phyloP scores from a whole-genome alignment of 2,797 vertebrate genomes.

The Australoheros facetus region DNA sequence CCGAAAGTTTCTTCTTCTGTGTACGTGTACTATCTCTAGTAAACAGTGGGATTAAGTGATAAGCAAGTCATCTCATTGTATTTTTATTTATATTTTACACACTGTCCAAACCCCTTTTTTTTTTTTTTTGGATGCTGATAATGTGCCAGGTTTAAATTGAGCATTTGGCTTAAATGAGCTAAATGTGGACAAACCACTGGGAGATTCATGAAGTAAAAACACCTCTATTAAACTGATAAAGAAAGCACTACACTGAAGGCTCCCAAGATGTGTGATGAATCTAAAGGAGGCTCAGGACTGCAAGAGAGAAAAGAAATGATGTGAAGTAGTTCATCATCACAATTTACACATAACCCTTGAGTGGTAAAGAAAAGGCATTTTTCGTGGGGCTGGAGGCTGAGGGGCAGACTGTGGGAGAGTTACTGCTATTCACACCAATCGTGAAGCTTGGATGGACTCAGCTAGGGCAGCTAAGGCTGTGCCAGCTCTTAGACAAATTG shows the following conservation, averaged over 20 bases:
- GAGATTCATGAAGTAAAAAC: neutral
- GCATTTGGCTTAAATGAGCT: neutral
- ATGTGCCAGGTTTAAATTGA: neutral
- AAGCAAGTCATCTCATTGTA: neutral
- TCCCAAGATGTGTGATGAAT: conserved; percentile 25
- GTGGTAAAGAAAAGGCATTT: conserved; percentile 44
- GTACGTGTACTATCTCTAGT: neutral
- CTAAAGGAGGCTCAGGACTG: neutral
- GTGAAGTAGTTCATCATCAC: conserved; percentile 60
- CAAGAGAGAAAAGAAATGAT: conserved; percentile 32
- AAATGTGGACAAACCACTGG: neutral
- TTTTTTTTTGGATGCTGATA: neutral
- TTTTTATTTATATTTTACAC: neutral
- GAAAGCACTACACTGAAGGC: neutral
- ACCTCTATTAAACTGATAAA: conserved; percentile 7
- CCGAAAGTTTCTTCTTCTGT: neutral
- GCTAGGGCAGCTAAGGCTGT: conserved; percentile 33
- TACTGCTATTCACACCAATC: conserved; percentile 57
- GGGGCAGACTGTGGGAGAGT: conserved; percentile 32
- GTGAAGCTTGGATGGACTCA: conserved; percentile 31
- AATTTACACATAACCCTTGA: conserved; percentile 60
- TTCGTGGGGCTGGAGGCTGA: conserved; percentile 30
- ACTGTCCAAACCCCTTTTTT: neutral
- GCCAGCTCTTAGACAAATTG: conserved; percentile 72
- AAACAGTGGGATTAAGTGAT: neutral